Conservation (phyloP, 2,113 vertebrate genomes). For the Hyperopisus bebe region DNA sequence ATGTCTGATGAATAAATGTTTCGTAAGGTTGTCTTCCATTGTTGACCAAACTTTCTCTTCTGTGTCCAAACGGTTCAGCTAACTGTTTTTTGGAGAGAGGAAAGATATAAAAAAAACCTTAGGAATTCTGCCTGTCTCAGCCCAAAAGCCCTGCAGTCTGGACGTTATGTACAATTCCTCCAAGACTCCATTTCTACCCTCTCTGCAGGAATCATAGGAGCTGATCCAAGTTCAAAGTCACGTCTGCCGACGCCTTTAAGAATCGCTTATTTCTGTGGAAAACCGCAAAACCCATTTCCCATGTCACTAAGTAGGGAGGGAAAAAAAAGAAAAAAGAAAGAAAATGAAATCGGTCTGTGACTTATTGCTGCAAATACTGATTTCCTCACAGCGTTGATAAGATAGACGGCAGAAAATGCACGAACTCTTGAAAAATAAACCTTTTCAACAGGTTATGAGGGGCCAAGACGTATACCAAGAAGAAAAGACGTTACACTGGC, state of each 20-base stretch:
- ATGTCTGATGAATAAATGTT: slow-evolving; percentile 43
- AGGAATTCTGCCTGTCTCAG: slow-evolving; percentile 48
- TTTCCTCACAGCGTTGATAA: slow-evolving; percentile 23
- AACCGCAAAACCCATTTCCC: slow-evolving; percentile 60
- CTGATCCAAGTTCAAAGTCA: slow-evolving; percentile 99
- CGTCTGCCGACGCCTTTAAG: slow-evolving; percentile 73
- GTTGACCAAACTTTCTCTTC: slow-evolving; percentile 31
- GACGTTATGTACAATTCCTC: slow-evolving; percentile 68
- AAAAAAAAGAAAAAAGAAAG: slow-evolving; percentile 40
- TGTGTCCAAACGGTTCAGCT: slow-evolving; percentile 31
- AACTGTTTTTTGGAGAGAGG: slow-evolving; percentile 36
- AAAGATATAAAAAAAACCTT: slow-evolving; percentile 44
- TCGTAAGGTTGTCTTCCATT: slow-evolving; percentile 35
- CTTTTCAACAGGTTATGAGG: slow-evolving; percentile 70
- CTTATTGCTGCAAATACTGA: slow-evolving; percentile 48
- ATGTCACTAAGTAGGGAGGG: slow-evolving; percentile 51
- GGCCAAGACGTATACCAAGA: background rate
- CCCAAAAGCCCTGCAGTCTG: slow-evolving; percentile 56
- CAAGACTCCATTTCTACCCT: slow-evolving; percentile 69
- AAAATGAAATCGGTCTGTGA: slow-evolving; percentile 48
- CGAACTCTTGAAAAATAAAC: slow-evolving; percentile 31
- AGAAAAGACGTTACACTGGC: background rate
- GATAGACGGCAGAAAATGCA: slow-evolving; percentile 2
- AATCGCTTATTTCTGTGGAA: slow-evolving; percentile 78
- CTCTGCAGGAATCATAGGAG: slow-evolving; percentile 82